phyloP scores from a whole-genome alignment of 2,113 vertebrate species.

The Protobothrops mucrosquamatus region DNA sequence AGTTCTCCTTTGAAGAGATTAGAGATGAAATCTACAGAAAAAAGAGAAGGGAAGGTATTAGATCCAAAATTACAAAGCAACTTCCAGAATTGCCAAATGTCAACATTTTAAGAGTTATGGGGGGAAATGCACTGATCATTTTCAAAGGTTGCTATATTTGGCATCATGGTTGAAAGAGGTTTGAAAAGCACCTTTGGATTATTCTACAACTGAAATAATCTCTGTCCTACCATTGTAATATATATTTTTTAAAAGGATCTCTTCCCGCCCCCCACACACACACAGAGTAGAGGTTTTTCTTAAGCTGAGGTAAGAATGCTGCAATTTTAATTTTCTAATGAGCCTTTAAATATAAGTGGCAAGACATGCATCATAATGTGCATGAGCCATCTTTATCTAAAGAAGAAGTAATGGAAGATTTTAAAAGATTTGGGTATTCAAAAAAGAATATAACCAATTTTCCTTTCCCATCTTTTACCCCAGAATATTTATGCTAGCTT shows the following conservation, averaged over 20 bases:
- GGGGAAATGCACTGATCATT: background rate
- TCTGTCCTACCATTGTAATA: background rate
- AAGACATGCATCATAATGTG: background rate
- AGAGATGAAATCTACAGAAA: slow-evolving; percentile 85
- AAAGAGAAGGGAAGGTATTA: slow-evolving; percentile 66
- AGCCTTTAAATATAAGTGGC: background rate
- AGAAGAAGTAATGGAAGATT: background rate
- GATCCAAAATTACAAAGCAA: background rate
- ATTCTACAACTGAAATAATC: background rate
- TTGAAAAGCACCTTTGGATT: background rate
- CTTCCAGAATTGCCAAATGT: background rate
- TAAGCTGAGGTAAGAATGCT: background rate
- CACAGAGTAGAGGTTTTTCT: background rate
- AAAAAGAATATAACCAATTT: background rate
- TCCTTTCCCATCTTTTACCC: background rate
- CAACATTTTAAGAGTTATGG: background rate
- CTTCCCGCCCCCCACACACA: background rate
- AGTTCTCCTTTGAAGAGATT: slow-evolving; percentile 95
- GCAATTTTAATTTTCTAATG: background rate
- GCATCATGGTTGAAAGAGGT: background rate
- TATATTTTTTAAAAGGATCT: background rate
- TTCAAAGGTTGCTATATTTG: background rate
- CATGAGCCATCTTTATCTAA: background rate
- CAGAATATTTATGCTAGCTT: background rate
- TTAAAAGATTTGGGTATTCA: background rate